Evolutionary conservation across 2,888 invertebrate genomes (phyloP), one percentile per base, ranked within the genome.

Genomic region (Caenorhabditis auriculariae): DNA sequence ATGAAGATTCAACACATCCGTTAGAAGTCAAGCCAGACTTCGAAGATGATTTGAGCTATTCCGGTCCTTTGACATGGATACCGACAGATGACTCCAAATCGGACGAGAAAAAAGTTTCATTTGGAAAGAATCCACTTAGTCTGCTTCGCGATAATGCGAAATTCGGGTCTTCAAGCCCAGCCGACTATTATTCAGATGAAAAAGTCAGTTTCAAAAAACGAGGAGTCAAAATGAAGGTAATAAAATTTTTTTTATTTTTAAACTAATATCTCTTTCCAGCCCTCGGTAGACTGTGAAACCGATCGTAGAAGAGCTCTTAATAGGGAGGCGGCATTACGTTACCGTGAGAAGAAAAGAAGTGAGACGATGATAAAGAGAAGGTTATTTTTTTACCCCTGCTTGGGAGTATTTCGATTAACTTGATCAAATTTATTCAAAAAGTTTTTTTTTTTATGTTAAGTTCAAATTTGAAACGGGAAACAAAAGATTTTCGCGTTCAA

Each of bases 321-420:
- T 59, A 57, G 78, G 12, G 64, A 73, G 9, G 78, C 78, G 4
- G 78, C 78, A 1, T 63, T 76, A 17, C 60, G 71, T 23, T 78
- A 78, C 55, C 66, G 78, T 2, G 78, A 77, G 54, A 72, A 71
- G 66, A 78, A 77, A 56, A 64, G 74, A n/a, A 46, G 44, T 4
- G 77, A 78, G 50, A 62, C 66, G 51, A 38, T 50, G 39, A 45
- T 44, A 7, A 54, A 51, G 28, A 56, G 56, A 24, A 50, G 28
- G 57, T 60, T 32, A 46, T 58, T 21, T 28, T 15, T n/a, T n/a
- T n/a, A n/a, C n/a, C n/a, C n/a, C n/a, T n/a, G n/a, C n/a, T n/a
- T n/a, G n/a, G n/a, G n/a, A n/a, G n/a, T n/a, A n/a, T n/a, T n/a
- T n/a, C n/a, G n/a, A n/a, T n/a, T n/a, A n/a, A n/a, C n/a, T n/a